These are phyloP conservation scores for Marisa cornuarietis DNA, from an alignment of 1,140 invertebrate genomes.

Conservation along the genomic window DNA sequence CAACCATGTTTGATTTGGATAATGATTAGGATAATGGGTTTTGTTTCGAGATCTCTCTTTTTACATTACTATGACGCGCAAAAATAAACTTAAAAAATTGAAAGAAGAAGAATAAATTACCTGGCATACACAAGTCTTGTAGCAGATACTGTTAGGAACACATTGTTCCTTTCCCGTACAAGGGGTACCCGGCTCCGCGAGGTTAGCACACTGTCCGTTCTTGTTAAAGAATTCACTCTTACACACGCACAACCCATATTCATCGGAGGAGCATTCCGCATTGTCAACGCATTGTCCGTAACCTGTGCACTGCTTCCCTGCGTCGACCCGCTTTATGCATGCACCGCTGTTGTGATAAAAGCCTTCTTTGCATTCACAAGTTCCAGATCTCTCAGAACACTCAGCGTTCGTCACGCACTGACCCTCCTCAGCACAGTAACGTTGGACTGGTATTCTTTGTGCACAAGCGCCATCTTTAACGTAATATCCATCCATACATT, in stretches of 20 bases:
- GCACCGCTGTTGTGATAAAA: slow-evolving; percentile 21
- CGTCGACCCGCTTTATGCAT: slow-evolving; percentile 4
- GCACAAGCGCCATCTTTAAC: slow-evolving; percentile 20
- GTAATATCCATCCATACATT: slow-evolving; percentile 24
- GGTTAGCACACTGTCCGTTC: slow-evolving; percentile 14
- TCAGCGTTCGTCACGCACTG: slow-evolving; percentile 19
- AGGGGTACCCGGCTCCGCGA: slow-evolving; percentile 17
- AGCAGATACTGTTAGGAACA: slow-evolving; percentile 24
- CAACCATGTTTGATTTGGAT: too few species aligned
- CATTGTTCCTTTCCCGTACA: slow-evolving; percentile 27
- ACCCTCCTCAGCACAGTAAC: slow-evolving; percentile 14
- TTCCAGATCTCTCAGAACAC: slow-evolving; percentile 14
- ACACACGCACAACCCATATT: slow-evolving; percentile 25
- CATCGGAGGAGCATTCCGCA: slow-evolving; percentile 11
- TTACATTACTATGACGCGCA: too few species aligned
- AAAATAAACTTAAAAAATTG: too few species aligned
- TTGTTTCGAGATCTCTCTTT: too few species aligned
- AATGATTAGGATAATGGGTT: too few species aligned
- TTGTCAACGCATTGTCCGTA: slow-evolving; percentile 17
- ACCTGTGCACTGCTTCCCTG: slow-evolving; percentile 21
- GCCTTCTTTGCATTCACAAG: slow-evolving; percentile 13
- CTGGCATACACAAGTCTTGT: slow-evolving; percentile 22
- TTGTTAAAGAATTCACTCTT: slow-evolving; percentile 18
- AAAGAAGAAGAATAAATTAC: not conserved
- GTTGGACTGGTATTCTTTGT: slow-evolving; percentile 14